Percentiles rank a stretch among this genome's conserved stretches.
Conservation (phyloP, 2,888 invertebrate species). For the Melinopterus prodromus region DNA sequence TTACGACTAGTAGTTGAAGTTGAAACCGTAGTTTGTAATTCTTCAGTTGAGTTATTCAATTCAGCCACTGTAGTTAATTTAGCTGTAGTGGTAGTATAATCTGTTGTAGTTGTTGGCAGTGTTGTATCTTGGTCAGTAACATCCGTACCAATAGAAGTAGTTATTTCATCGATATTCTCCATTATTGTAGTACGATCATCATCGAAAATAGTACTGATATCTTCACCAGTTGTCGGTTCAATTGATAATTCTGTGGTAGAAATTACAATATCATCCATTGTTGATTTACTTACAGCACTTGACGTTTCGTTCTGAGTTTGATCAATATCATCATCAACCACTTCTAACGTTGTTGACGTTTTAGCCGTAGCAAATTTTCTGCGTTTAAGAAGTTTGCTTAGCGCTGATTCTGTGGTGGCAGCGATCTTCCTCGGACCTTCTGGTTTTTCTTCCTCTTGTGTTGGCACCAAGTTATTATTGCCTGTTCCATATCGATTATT, state of each 20-base stretch:
- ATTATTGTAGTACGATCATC: constrained; percentile 10
- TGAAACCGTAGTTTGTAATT: constrained; percentile 37
- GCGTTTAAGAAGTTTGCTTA: constrained; percentile 30
- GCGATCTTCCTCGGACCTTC: constrained; percentile 11
- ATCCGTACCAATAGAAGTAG: not conserved
- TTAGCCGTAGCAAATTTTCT: constrained; percentile 8
- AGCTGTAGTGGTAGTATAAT: constrained; percentile 35
- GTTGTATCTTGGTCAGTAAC: not conserved
- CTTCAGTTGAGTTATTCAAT: constrained; percentile 36
- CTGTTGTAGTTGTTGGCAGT: constrained; percentile 31
- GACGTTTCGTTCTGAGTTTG: not conserved
- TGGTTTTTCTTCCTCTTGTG: not conserved
- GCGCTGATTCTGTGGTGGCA: constrained; percentile 31
- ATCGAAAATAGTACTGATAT: constrained; percentile 7
- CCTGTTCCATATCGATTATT: not conserved
- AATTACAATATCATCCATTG: constrained; percentile 7
- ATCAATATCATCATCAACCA: constrained; percentile 8
- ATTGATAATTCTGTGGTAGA: not conserved
- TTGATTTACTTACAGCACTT: constrained; percentile 4
- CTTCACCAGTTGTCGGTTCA: not conserved
- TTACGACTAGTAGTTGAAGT: constrained; percentile 47
- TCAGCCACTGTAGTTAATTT: constrained; percentile 29
- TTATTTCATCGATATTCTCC: not conserved
- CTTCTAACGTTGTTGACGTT: not conserved
- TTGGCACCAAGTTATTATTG: not conserved